These are phyloP conservation scores for Mamestra configurata DNA, from an alignment of 1,140 invertebrate genomes.

Conservation along the genomic window DNA sequence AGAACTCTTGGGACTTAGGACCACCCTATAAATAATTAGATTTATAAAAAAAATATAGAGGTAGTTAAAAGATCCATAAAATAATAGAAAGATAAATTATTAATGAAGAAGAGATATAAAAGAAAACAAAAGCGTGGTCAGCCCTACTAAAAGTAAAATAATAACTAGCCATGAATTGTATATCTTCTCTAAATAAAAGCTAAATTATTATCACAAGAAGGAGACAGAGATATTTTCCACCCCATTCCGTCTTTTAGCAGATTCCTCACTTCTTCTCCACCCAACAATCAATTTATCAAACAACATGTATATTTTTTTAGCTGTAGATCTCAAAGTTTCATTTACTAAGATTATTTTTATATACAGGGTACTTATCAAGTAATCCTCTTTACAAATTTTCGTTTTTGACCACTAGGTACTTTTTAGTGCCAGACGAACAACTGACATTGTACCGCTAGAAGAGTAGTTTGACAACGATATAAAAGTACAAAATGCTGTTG, in stretches of 20 bases:
- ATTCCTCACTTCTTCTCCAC: slow-evolving; percentile 18
- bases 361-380: slow-evolving; percentile 1
- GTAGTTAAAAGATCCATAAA: neutral
- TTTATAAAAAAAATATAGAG: neutral
- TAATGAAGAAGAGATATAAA: neutral
- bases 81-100: slow-evolving; percentile 4
- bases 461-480: neutral
- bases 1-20: slow-evolving; percentile 27
- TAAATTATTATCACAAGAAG: neutral
- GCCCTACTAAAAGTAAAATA: slow-evolving; percentile 37
- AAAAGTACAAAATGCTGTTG: neutral
- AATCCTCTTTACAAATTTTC: neutral
- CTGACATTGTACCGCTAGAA: neutral
- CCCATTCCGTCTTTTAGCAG: slow-evolving; percentile 5
- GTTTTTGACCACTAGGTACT: neutral
- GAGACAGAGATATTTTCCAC: neutral
- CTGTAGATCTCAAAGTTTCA: slow-evolving; percentile 42
- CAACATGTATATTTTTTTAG: slow-evolving; percentile 8
- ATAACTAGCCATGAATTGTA: neutral
- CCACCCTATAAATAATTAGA: neutral
- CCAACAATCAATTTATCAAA: slow-evolving; percentile 26
- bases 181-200: slow-evolving; percentile 3
- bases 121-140: neutral
- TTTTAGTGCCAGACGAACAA: slow-evolving; percentile 15
- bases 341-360: slow-evolving; percentile 27